Evolutionary conservation across 2,113 vertebrate genomes (phyloP), one percentile per base, ranked within the genome.

Genomic region (Acrocephalus arundinaceus): DNA sequence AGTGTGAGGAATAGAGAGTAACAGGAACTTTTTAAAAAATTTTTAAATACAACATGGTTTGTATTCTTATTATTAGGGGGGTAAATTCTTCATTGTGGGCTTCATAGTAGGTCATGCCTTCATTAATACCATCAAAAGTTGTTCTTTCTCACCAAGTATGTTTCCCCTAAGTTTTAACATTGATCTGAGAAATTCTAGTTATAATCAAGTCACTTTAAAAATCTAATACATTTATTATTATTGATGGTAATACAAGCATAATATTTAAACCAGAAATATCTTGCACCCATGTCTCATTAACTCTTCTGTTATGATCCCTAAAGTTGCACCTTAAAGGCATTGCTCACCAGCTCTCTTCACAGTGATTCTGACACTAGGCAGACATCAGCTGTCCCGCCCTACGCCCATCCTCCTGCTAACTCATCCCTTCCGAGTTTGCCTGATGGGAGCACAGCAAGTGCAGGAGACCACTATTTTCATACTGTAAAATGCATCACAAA

Each of bases 381-480:
- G 73, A 72, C 79, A 87, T 82, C 51, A 91, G 77, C 93, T 77
- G 57, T 90, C 62, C 85, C 0, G 0, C 72, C 88, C 94, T 63
- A 46, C 94, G 78, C 88, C 92, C 85, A 87, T 43, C 95, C 94
- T 93, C 94, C 90, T 96, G 95, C 97, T 95, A 98, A 97, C 97
- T 97, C 94, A 97, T 89, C 74, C 97, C 96, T 97, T 88, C 96
- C 1, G 80, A 90, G 61, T 94, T 83, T 39, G 90, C 95, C 83
- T 85, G 48, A 23, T 87, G 89, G 94, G 91, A 89, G 63, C 89
- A 78, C 85, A 85, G 86, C 62, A 90, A 91, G 87, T 68, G 17
- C 91, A 92, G 65, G 70, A 96, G 71, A 96, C 20, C 83, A 11
- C 78, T 68, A 73, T 62, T 95, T 82, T 39, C 68, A 71, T 3